phyloP scores from a whole-genome alignment of 2,113 vertebrate genomes.

The Ornithorhynchus anatinus region DNA sequence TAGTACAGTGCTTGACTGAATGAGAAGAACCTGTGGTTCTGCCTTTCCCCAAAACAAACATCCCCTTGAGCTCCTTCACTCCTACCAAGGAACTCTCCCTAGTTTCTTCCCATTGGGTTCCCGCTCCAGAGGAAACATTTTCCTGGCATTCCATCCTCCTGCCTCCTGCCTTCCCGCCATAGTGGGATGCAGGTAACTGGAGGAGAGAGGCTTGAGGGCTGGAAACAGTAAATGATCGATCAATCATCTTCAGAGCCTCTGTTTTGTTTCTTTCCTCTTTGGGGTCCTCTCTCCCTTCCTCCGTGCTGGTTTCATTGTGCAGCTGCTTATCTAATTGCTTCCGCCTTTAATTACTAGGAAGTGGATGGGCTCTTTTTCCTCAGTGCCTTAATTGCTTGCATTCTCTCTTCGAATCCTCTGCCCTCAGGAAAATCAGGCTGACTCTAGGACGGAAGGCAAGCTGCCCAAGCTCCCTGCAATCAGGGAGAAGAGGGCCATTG shows the following conservation, averaged over 20 bases:
- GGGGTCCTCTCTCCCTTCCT: not conserved
- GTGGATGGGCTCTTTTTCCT: not conserved
- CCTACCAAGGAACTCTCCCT: too few relatives aligned
- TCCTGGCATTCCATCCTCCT: too few relatives aligned
- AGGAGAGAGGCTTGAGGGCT: too few relatives aligned
- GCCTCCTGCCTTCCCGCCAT: too few relatives aligned
- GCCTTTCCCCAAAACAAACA: too few relatives aligned
- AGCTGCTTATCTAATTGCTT: constrained; percentile 38
- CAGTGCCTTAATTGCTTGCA: constrained; percentile 28
- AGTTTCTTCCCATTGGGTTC: too few relatives aligned
- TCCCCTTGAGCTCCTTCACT: too few relatives aligned
- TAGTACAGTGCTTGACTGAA: too few relatives aligned
- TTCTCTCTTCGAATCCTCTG: constrained; percentile 22
- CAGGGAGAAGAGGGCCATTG: not conserved
- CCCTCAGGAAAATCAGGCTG: constrained; percentile 1
- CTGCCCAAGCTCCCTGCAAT: too few relatives aligned
- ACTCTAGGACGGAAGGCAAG: not conserved
- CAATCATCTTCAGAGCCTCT: not conserved
- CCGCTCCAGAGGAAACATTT: too few relatives aligned
- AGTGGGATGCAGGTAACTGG: too few relatives aligned
- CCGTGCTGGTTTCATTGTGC: not conserved
- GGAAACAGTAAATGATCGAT: not conserved
- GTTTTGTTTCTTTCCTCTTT: not conserved
- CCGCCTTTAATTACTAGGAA: constrained; percentile 40
- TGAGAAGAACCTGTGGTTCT: too few relatives aligned